These are phyloP conservation scores for Drosophila nigricruria DNA, from an alignment of 2,888 invertebrate species.

Conservation along the genomic window DNA sequence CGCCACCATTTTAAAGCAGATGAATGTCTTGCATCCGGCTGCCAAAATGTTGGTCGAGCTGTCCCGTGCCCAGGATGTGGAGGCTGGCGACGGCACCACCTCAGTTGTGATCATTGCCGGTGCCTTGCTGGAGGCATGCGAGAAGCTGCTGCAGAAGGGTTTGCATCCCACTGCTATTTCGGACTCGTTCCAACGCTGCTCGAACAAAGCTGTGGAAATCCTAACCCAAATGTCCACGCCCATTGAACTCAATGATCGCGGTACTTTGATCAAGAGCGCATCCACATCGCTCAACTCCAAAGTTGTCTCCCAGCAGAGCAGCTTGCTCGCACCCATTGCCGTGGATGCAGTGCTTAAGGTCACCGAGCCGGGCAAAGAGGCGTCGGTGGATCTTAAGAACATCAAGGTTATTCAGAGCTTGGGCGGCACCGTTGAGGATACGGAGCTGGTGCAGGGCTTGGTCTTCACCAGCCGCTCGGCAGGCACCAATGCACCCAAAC, in stretches of 20 bases:
- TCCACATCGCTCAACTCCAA: constrained; percentile 99
- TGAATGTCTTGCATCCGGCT: constrained; percentile 99
- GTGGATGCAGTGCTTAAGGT: constrained; percentile 96
- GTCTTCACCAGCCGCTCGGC: constrained; percentile 96
- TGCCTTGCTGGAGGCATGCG: constrained; percentile 96
- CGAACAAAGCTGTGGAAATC: constrained; percentile 87
- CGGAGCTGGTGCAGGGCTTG: constrained; percentile 97
- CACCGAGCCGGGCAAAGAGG: constrained; percentile 88
- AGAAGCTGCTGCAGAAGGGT: constrained; percentile 95
- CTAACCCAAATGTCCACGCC: constrained; percentile 94
- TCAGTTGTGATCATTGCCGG: constrained; percentile 99
- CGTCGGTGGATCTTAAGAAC: constrained; percentile 95
- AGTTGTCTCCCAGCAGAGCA: constrained; percentile 99
- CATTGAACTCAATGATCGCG: constrained; percentile 93
- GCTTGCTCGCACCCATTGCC: constrained; percentile 97
- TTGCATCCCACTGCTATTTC: constrained; percentile 99
- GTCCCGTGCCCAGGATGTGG: constrained; percentile 99
- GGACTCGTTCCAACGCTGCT: constrained; percentile 95
- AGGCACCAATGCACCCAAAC: constrained; percentile 95
- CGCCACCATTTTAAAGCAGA: constrained; percentile 99
- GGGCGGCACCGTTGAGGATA: constrained; percentile 99
- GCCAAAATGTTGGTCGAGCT: constrained; percentile 99
- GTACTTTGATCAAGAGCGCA: constrained; percentile 96
- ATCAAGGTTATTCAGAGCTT: constrained; percentile 98
- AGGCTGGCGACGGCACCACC: constrained; percentile 99